Percentiles rank a stretch among this genome's conserved stretches.
These are phyloP conservation scores for Autographa pulchrina DNA, from an alignment of 2,888 invertebrate genomes.

Conservation along the genomic window DNA sequence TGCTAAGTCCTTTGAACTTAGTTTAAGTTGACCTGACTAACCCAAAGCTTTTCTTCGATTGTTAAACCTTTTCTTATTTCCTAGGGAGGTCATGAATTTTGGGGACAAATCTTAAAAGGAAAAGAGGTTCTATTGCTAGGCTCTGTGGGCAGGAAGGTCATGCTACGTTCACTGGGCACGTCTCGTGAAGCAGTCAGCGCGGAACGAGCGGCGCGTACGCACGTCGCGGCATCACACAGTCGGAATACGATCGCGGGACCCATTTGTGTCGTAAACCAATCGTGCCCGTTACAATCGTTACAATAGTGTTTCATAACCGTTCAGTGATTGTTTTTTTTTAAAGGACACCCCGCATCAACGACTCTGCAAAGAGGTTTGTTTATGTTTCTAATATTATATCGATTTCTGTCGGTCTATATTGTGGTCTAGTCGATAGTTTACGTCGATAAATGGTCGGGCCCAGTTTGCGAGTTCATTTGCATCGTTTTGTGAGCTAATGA, in stretches of 20 bases:
- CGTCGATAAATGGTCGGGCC: slow-evolving; percentile 69
- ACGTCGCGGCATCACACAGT: slow-evolving; percentile 68
- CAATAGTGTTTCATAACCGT: slow-evolving; percentile 80
- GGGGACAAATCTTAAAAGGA: slow-evolving; percentile 72
- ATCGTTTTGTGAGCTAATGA: slow-evolving; percentile 82
- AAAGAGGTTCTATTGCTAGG: slow-evolving; percentile 81
- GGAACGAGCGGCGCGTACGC: slow-evolving; percentile 83
- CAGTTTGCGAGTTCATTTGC: slow-evolving; percentile 77
- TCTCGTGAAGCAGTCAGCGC: slow-evolving; percentile 79
- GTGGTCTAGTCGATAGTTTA: slow-evolving; percentile 73
- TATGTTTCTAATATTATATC: slow-evolving; percentile 62
- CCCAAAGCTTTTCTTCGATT: not conserved
- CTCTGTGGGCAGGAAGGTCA: slow-evolving; percentile 87
- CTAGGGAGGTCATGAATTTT: slow-evolving; percentile 63
- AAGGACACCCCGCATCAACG: slow-evolving; percentile 71
- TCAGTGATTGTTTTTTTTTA: slow-evolving; percentile 79
- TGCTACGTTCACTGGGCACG: slow-evolving; percentile 80
- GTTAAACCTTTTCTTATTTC: slow-evolving; percentile 25
- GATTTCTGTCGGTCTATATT: slow-evolving; percentile 62
- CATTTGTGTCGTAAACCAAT: slow-evolving; percentile 76
- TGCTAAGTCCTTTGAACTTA: not conserved
- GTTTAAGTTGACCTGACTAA: not conserved
- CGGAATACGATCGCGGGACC: slow-evolving; percentile 75
- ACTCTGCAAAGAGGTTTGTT: slow-evolving; percentile 82
- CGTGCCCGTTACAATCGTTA: slow-evolving; percentile 85